Base-by-base conservation (phyloP, 2,888 invertebrate genomes). In the Argynnis bischoffii region DNA sequence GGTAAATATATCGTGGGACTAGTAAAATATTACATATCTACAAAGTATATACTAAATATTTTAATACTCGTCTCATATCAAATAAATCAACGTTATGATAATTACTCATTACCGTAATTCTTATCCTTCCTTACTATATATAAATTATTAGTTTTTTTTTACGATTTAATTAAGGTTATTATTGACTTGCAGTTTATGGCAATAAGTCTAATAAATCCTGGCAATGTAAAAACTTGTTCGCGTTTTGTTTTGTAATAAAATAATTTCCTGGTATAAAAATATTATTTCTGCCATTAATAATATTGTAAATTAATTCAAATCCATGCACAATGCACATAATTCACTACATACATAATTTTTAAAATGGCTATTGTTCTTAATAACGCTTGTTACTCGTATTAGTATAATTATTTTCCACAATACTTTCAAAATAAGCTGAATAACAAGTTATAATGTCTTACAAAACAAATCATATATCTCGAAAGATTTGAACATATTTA, bases 91-190 rank as follows among this genome's bases (percentile, higher is more conserved):
- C 31, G n/a, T 53, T 11, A 59, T 47, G 47, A 21, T 47, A 31
- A 11, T 21, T 31, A 21, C 13, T 18, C 48, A 35, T 61, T 51
- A 61, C 16, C 50, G 31, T 51, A 51, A 51, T 61, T 51, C 61
- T 35, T 50, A 35, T 26, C 50, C 47, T 18, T 13, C 8, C 46
- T 21, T 16, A 2, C 15, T 57, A 47, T 50, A 31, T 35, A 50
- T 18, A 61, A 35, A 61, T 61, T 61, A 16, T 18, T 51, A n/a
- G n/a, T 6, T 6, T 4, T 48, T 35, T 61, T 51, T 35, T 61
- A 35, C 18, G 51, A 61, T 50, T 61, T 61, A 18, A 61, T 51
- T 51, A 61, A 61, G 51, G 11, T 41, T 56, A 55, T 14, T 50
- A 50, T 60, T 50, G 50, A 60, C 16, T 51, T 16, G 15, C 50